These are phyloP conservation scores for Argyrosomus regius DNA, from an alignment of 2,797 vertebrate genomes.

Conservation along the genomic window DNA sequence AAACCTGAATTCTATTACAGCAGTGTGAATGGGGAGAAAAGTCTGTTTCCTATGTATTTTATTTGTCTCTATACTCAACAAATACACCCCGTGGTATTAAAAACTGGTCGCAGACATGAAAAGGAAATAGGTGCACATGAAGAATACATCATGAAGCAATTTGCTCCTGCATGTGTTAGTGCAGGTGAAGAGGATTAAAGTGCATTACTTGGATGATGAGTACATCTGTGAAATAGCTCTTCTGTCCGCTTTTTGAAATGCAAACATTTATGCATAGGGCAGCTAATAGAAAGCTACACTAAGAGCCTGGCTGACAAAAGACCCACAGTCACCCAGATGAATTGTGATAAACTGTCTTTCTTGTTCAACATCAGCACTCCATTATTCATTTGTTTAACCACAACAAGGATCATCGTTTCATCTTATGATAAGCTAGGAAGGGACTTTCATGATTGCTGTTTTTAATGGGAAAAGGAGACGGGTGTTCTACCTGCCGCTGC, in stretches of 20 bases:
- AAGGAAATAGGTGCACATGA: background rate
- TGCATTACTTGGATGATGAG: constrained; percentile 23
- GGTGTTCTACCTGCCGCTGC: constrained; percentile 44
- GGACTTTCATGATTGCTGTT: constrained; percentile 54
- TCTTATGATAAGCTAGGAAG: constrained; percentile 29
- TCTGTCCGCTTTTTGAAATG: constrained; percentile 24
- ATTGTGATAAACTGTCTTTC: constrained; percentile 34
- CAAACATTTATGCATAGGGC: constrained; percentile 28
- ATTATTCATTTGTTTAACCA: constrained; percentile 59
- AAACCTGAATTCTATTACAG: constrained; percentile 24
- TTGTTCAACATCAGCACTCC: constrained; percentile 45
- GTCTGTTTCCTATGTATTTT: constrained; percentile 13
- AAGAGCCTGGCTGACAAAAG: constrained; percentile 6
- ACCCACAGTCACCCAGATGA: background rate
- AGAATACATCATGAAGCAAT: constrained; percentile 11
- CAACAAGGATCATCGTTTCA: constrained; percentile 53
- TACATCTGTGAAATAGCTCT: constrained; percentile 21
- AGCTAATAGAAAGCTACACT: constrained; percentile 17
- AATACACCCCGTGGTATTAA: constrained; percentile 7
- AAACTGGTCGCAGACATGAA: constrained; percentile 4
- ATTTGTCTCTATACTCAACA: constrained; percentile 10
- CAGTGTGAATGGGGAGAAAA: background rate
- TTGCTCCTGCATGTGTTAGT: constrained; percentile 9
- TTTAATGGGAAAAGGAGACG: constrained; percentile 42
- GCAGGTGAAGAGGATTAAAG: constrained; percentile 24